These are phyloP conservation scores for Chrysina gloriosa DNA, from an alignment of 2,888 invertebrate species.

Conservation along the genomic window DNA sequence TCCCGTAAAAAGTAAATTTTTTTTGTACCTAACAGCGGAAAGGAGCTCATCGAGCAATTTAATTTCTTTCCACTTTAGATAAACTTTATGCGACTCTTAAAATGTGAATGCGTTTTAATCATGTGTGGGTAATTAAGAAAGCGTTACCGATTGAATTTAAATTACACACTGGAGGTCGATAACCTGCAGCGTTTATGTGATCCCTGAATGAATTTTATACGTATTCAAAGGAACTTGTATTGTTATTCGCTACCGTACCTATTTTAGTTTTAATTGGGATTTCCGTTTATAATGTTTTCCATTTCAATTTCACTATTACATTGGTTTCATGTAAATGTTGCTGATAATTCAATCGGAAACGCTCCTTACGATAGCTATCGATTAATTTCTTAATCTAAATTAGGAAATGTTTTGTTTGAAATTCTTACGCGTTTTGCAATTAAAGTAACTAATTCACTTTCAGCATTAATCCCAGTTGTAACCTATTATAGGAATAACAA, in stretches of 20 bases:
- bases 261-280: slow-evolving; percentile 9
- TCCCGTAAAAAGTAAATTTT: not conserved
- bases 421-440: no score
- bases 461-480: no score
- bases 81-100: not conserved
- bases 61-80: not conserved
- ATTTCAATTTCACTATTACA: not conserved
- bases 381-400: no score
- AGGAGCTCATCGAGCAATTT: not conserved
- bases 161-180: slow-evolving; percentile 8
- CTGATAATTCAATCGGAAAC: no score
- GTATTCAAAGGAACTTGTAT: not conserved
- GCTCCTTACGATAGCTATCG: no score
- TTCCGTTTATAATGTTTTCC: slow-evolving; percentile 6
- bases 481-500: no score
- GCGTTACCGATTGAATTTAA: slow-evolving; percentile 23
- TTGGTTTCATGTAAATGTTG: no score
- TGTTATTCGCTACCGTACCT: not conserved
- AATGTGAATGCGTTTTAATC: slow-evolving; percentile 15
- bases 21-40: no score
- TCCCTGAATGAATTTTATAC: slow-evolving; percentile 19
- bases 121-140: slow-evolving; percentile 28
- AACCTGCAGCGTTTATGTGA: slow-evolving; percentile 20
- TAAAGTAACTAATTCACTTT: no score
- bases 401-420: no score